Base-by-base conservation (phyloP, 2,113 vertebrate genomes). In the Pipa parva region DNA sequence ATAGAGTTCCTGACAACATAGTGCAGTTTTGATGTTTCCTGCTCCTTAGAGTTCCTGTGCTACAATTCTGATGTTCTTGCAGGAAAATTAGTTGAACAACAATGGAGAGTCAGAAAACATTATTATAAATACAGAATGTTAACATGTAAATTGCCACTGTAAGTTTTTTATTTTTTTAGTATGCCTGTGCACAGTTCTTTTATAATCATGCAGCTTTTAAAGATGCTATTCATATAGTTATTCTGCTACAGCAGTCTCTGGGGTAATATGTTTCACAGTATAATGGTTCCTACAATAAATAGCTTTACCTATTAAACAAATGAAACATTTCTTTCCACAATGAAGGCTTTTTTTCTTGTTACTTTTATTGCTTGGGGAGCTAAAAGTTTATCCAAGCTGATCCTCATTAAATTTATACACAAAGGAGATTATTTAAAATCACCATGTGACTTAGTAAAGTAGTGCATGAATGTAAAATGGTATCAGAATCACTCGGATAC, bases 361-460 rank as follows among this genome's bases (percentile, higher is more conserved):
- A 70, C 66, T 70, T 70, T 70, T 70, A 70, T 70, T 70, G 66
- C 66, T 70, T 70, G 60, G 66, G 66, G 66, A 70, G 33, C 58
- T 70, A 70, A 60, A 70, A 61, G 66, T 70, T 70, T 70, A 70
- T 70, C 66, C 66, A 70, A 61, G 58, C 66, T 70, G 66, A 70
- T 70, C 48, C 66, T 70, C 66, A 70, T 70, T 70, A 70, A 70
- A 70, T 70, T 70, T 70, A 70, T 70, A 70, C 66, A 70, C 57
- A 70, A 52, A 70, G 66, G 66, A 70, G 66, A 70, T 70, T 70
- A 70, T 70, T 61, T 70, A 70, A 70, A 70, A 70, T 70, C 66
- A 61, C 66, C 57, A 70, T 61, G 66, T 70, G 58, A 70, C 48
- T 61, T 46, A 60, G 37, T 58, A 70, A 70, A 70, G 66, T n/a